A percentile compares a stretch with the other conserved stretches of the same genome.
Evolutionary conservation across 2,888 invertebrate genomes (phyloP).

Genomic region (Eupithecia centaureata): DNA sequence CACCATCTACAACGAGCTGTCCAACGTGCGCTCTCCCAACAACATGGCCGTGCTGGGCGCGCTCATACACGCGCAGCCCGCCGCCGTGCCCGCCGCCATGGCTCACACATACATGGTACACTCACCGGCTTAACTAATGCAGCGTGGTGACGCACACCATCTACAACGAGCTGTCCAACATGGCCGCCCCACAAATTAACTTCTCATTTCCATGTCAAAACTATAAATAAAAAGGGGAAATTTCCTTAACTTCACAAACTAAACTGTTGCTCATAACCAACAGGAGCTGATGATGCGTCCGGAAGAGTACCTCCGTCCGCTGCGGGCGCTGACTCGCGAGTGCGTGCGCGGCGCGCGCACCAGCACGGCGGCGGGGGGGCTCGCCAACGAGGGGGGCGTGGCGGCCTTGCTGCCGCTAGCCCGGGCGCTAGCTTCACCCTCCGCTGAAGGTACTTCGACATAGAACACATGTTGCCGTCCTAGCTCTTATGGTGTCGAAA

Average conservation of each 20-base stretch:
- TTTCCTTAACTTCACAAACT: background rate
- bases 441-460: conserved; percentile 27
- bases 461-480: too few species aligned
- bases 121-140: too few species aligned
- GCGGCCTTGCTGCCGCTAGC: conserved; percentile 88
- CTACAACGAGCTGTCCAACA: too few species aligned
- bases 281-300: conserved; percentile 91
- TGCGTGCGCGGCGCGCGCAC: conserved; percentile 93
- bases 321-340: conserved; percentile 94
- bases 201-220: too few species aligned
- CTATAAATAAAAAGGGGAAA: too few species aligned
- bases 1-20: too few species aligned
- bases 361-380: conserved; percentile 76
- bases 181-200: too few species aligned
- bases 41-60: background rate
- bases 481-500: too few species aligned
- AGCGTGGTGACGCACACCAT: too few species aligned
- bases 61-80: background rate
- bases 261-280: background rate
- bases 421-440: conserved; percentile 86
- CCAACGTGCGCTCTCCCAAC: background rate
- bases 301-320: conserved; percentile 95
- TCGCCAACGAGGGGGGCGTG: conserved; percentile 56
- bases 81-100: conserved; percentile 74
- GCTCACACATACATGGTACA: conserved; percentile 95